phyloP scores from a whole-genome alignment of 2,113 vertebrate genomes.

The Lampris megalopsis region DNA sequence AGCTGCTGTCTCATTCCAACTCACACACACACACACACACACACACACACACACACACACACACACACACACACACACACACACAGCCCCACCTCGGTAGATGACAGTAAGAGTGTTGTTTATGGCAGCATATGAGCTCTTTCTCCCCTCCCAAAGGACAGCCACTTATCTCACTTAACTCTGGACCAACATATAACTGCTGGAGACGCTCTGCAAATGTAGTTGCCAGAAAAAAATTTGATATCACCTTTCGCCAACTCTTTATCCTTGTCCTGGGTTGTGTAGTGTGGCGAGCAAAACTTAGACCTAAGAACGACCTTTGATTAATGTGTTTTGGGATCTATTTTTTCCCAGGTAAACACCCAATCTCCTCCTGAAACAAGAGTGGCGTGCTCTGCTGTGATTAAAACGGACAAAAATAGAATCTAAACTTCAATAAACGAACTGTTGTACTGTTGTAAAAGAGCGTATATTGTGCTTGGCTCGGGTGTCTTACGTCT shows the following conservation, averaged over 20 bases:
- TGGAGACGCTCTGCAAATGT: slow-evolving; percentile 27
- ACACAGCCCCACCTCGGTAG: slow-evolving; percentile 12
- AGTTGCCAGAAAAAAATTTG: slow-evolving; percentile 27
- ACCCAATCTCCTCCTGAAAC: slow-evolving; percentile 22
- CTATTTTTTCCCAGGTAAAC: slow-evolving; percentile 37
- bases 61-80: slow-evolving; percentile 16
- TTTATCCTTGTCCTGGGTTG: slow-evolving; percentile 39
- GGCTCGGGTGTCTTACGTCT: slow-evolving; percentile 12
- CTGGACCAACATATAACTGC: slow-evolving; percentile 50
- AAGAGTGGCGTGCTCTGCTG: slow-evolving; percentile 18
- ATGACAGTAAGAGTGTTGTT: background rate
- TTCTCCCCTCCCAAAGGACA: slow-evolving; percentile 22
- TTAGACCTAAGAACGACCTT: slow-evolving; percentile 28
- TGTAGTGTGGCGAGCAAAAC: slow-evolving; percentile 30
- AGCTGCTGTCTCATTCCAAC: background rate
- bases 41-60: background rate
- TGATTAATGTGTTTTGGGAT: slow-evolving; percentile 53
- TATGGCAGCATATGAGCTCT: background rate
- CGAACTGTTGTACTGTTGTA: background rate
- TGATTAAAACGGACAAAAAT: slow-evolving; percentile 12
- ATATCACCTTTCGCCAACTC: slow-evolving; percentile 47
- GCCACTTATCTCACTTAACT: slow-evolving; percentile 45
- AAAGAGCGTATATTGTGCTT: slow-evolving; percentile 12
- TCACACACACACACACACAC: background rate
- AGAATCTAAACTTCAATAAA: slow-evolving; percentile 16